phyloP scores from a whole-genome alignment of 1,140 invertebrate species.

The Aplysia californica region DNA sequence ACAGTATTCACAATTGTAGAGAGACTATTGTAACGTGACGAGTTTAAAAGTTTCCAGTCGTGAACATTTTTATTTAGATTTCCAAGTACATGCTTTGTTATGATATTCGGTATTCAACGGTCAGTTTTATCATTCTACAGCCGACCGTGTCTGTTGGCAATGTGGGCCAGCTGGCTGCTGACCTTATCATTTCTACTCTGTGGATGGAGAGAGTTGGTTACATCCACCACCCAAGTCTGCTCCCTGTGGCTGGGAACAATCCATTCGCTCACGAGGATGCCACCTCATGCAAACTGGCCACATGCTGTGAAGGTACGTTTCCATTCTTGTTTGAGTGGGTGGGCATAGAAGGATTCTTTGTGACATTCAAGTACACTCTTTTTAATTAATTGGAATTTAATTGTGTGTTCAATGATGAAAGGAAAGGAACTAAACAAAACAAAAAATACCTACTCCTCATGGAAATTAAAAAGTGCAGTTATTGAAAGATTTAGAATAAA shows the following conservation, averaged over 20 bases:
- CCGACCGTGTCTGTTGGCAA: constrained; percentile 85
- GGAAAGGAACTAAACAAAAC: not conserved
- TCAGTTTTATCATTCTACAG: constrained; percentile 52
- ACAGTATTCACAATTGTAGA: not conserved
- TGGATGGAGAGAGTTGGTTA: constrained; percentile 74
- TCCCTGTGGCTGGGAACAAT: constrained; percentile 78
- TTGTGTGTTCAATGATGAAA: no score
- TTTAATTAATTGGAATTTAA: no score
- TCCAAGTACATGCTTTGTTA: not conserved
- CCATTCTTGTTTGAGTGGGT: no score
- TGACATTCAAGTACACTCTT: no score
- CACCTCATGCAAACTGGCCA: constrained; percentile 69
- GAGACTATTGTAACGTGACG: not conserved
- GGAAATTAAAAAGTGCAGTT: not conserved
- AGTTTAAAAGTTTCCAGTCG: no score
- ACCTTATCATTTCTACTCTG: constrained; percentile 78
- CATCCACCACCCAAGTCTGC: constrained; percentile 75
- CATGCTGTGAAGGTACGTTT: constrained; percentile 56
- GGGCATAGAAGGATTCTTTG: no score
- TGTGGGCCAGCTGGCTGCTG: constrained; percentile 81
- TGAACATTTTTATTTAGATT: no score
- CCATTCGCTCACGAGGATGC: constrained; percentile 73
- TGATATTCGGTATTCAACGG: not conserved
- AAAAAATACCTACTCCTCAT: not conserved
- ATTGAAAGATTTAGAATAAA: no score